Base-by-base conservation (phyloP, 2,797 vertebrate genomes). In the Helarctos malayanus region DNA sequence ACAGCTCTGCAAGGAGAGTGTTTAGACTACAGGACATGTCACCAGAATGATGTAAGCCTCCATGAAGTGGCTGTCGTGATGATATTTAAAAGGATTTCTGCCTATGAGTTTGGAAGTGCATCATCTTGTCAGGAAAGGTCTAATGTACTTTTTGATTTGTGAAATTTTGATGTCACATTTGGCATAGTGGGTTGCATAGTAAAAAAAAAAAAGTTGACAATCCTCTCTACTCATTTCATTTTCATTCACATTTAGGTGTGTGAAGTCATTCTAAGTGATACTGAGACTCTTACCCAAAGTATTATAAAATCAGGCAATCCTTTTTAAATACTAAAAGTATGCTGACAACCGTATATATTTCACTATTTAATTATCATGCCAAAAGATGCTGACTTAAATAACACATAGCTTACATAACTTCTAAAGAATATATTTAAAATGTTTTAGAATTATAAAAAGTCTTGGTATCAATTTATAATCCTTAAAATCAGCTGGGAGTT, bases 81-180 rank as follows among this genome's bases (percentile, higher is more conserved):
- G 92, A 45, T 54, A 29, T 96, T 96, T 86, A 88, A 73, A 89
- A 32, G 3, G 23, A 45, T 75, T 16, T 0, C 71, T 97, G 82
- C 14, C 2, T 69, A 8, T 27, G 16, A 61, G 1, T 82, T 89
- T 87, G 45, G 45, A 93, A 96, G 49, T 61, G 18, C 69, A 94
- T 92, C 5, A 56, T 38, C 4, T 79, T 94, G 9, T 96, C 54
- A 96, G 35, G 52, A 93, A 91, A 76, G 13, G 3, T 71, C 56
- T 91, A 52, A 57, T 81, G 71, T 6, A 8, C 23, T 80, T 97
- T 95, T 54, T 45, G 47, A 71, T 7, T 94, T 93, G 9, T 96
- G 54, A 92, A 97, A 95, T 95, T 16, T 79, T 78, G 8, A 2
- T 41, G 87, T 97, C 4, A 59, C n/a, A 91, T 88, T 84, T 94